Conservation (phyloP, 1,140 invertebrate genomes). For the Anastatus disparis region DNA sequence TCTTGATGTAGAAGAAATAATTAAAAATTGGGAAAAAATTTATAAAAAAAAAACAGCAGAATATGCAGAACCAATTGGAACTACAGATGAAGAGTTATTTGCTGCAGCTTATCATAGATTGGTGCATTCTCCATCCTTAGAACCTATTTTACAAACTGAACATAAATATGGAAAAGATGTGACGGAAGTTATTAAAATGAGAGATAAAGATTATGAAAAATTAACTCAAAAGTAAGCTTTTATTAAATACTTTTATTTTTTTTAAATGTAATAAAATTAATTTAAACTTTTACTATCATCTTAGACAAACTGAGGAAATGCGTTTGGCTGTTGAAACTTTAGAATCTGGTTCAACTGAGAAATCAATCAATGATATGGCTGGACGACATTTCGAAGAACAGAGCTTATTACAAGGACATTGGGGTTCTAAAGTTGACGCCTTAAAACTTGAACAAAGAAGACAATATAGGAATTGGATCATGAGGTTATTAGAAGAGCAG, state of each 20-base stretch:
- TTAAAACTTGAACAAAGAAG: slow-evolving; percentile 77
- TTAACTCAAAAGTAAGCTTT: slow-evolving; percentile 71
- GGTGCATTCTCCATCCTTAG: slow-evolving; percentile 83
- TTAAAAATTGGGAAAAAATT: slow-evolving; percentile 75
- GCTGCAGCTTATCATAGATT: slow-evolving; percentile 83
- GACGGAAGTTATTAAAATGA: slow-evolving; percentile 72
- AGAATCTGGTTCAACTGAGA: slow-evolving; percentile 75
- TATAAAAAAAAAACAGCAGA: slow-evolving; percentile 76
- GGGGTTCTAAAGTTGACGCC: slow-evolving; percentile 80
- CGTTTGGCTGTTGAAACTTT: slow-evolving; percentile 76
- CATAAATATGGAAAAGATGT: slow-evolving; percentile 81
- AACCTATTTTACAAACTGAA: slow-evolving; percentile 82
- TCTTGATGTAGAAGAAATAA: slow-evolving; percentile 74
- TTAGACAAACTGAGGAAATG: slow-evolving; percentile 83
- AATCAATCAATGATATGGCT: slow-evolving; percentile 81
- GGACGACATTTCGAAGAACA: slow-evolving; percentile 82
- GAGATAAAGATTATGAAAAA: slow-evolving; percentile 74
- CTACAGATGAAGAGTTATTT: slow-evolving; percentile 81
- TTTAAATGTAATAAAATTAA: too few species aligned
- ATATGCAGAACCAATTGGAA: slow-evolving; percentile 75
- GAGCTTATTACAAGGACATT: slow-evolving; percentile 78
- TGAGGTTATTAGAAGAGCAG: slow-evolving; percentile 77
- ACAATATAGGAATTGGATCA: slow-evolving; percentile 84
- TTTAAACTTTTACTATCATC: slow-evolving; percentile 43
- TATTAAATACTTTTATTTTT: too few species aligned